Conservation (phyloP, 2,888 invertebrate species). For the Sarcophaga rosellei region DNA sequence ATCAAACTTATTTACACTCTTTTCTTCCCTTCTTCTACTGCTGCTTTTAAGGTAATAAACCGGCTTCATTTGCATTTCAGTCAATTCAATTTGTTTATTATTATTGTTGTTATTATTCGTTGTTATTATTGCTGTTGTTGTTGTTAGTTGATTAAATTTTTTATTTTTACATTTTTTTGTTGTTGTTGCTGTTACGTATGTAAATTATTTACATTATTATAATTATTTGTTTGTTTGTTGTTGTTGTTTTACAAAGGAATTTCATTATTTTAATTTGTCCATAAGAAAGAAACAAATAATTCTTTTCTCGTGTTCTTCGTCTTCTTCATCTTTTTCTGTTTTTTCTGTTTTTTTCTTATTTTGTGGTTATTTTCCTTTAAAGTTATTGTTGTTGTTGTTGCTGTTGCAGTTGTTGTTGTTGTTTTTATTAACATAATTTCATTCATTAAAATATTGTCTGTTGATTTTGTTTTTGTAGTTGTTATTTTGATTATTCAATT, state of each 20-base stretch:
- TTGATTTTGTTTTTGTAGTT: slow-evolving; percentile 24
- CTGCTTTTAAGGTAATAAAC: slow-evolving; percentile 24
- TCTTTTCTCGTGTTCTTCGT: background rate
- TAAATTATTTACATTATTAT: no score
- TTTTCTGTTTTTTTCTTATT: background rate
- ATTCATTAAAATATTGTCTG: slow-evolving; percentile 35
- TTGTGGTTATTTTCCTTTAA: background rate
- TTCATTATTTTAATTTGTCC: no score
- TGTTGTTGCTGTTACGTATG: background rate
- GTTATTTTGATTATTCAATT: slow-evolving; percentile 33
- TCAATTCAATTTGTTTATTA: slow-evolving; percentile 63
- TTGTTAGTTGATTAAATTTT: background rate
- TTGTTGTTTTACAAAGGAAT: background rate
- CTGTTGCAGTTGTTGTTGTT: background rate
- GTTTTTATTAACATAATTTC: slow-evolving; percentile 16
- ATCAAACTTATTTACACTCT: no score
- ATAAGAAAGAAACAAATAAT: no score
- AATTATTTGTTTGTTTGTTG: no score
- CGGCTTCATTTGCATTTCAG: slow-evolving; percentile 66
- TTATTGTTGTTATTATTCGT: background rate
- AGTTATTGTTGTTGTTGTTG: background rate
- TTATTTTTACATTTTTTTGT: background rate
- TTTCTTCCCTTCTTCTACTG: no score
- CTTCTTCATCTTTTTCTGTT: no score
- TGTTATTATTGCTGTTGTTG: background rate